Percentiles rank a stretch among this genome's conserved stretches.
phyloP scores from a whole-genome alignment of 2,888 invertebrate genomes.

The Lypha dubia region DNA sequence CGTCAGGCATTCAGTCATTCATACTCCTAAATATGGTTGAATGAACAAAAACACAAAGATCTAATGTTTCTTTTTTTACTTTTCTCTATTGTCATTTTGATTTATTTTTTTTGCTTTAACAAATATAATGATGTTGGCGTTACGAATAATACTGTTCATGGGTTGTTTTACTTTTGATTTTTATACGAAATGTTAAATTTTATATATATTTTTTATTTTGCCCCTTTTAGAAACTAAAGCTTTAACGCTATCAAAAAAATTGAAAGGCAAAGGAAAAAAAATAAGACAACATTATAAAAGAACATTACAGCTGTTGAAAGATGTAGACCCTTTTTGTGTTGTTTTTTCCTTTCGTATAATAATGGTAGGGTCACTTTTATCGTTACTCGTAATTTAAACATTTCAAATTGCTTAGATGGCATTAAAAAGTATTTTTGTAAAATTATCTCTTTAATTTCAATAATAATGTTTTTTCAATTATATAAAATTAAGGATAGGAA shows the following conservation, averaged over 20 bases:
- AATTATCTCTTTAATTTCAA: background rate
- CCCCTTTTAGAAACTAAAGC: background rate
- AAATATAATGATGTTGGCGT: conserved; percentile 12
- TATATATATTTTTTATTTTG: background rate
- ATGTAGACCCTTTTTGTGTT: background rate
- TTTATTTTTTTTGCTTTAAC: conserved; percentile 39
- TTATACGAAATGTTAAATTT: background rate
- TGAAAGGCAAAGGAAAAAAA: conserved; percentile 4
- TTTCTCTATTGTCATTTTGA: conserved; percentile 20
- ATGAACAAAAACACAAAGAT: conserved; percentile 2
- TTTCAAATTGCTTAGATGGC: too few species aligned
- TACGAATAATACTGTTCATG: background rate
- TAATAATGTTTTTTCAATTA: background rate
- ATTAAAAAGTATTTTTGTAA: background rate
- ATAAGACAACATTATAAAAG: conserved; percentile 23
- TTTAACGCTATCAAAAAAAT: background rate
- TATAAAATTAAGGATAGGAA: background rate
- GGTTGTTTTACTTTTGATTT: conserved; percentile 14
- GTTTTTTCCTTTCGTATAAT: too few species aligned
- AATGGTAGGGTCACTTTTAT: too few species aligned
- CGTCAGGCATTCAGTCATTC: background rate
- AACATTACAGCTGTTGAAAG: background rate
- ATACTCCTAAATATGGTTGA: background rate
- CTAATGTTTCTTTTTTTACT: background rate
- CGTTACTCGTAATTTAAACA: too few species aligned